These are phyloP conservation scores for Xanthia togata DNA, from an alignment of 2,888 invertebrate genomes.

Conservation along the genomic window DNA sequence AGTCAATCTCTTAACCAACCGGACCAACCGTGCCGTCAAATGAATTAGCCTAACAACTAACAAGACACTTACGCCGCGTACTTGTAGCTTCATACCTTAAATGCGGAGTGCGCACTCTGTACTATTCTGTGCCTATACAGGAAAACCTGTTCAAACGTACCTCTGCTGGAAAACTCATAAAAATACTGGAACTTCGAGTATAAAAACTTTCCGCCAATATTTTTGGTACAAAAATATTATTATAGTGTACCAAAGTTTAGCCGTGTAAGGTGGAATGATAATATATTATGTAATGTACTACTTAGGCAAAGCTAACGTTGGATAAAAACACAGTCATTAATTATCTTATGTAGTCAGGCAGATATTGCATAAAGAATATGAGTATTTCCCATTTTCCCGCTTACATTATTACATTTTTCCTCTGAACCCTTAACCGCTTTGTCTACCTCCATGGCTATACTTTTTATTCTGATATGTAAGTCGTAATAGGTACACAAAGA, in stretches of 20 bases:
- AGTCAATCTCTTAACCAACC: too few relatives aligned
- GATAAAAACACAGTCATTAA: constrained; percentile 62
- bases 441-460: constrained; percentile 24
- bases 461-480: constrained; percentile 18
- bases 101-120: too few relatives aligned
- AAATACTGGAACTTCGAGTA: constrained; percentile 66
- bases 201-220: constrained; percentile 67
- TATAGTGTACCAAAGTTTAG: constrained; percentile 57
- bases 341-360: constrained; percentile 57
- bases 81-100: too few relatives aligned
- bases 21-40: too few relatives aligned
- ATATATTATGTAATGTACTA: constrained; percentile 41
- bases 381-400: constrained; percentile 29
- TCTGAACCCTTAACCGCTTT: constrained; percentile 38
- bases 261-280: constrained; percentile 30
- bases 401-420: constrained; percentile 36
- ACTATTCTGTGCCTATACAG: constrained; percentile 24
- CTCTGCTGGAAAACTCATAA: constrained; percentile 62
- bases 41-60: too few relatives aligned
- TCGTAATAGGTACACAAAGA: constrained; percentile 14
- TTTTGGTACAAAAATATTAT: constrained; percentile 63
- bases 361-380: constrained; percentile 13
- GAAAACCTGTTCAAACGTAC: constrained; percentile 60
- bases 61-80: too few relatives aligned
- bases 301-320: constrained; percentile 31